A percentile compares a stretch with the other conserved stretches of the same genome.
Evolutionary conservation across 2,888 invertebrate genomes (phyloP).

Genomic region (Endotricha flammealis): DNA sequence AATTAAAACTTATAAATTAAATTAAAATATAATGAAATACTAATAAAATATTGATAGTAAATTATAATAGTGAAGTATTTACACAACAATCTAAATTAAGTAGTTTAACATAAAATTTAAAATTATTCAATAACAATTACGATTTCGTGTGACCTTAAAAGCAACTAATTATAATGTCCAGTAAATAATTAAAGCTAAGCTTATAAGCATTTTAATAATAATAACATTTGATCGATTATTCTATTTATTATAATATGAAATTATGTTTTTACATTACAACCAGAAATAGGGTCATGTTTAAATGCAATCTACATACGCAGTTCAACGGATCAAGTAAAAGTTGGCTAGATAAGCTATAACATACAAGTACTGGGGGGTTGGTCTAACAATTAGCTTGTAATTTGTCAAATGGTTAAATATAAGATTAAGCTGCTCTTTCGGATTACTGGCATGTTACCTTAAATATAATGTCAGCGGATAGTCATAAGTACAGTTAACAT

Average conservation of each 20-base stretch:
- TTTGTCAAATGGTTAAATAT: too few species aligned
- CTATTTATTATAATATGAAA: conserved; percentile 8
- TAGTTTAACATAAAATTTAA: conserved; percentile 56
- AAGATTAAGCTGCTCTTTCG: too few species aligned
- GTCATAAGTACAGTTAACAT: too few species aligned
- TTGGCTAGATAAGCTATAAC: conserved; percentile 3
- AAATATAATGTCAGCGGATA: too few species aligned
- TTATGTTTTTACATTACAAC: conserved; percentile 10
- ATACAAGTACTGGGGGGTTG: not conserved
- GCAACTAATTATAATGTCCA: conserved; percentile 30
- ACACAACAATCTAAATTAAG: conserved; percentile 64
- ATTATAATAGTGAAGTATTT: conserved; percentile 62
- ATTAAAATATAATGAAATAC: conserved; percentile 40
- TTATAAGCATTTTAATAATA: conserved; percentile 22
- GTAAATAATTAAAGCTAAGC: conserved; percentile 29
- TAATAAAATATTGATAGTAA: conserved; percentile 55
- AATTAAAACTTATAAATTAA: conserved; percentile 39
- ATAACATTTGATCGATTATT: conserved; percentile 14
- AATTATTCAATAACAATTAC: conserved; percentile 57
- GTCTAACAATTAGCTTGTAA: too few species aligned
- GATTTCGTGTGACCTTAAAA: conserved; percentile 37
- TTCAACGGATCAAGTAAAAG: too few species aligned
- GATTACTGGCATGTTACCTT: too few species aligned
- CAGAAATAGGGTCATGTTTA: conserved; percentile 2
- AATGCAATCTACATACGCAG: too few species aligned